Base-by-base conservation (phyloP, 2,888 invertebrate species). In the Campopleginae sp. region DNA sequence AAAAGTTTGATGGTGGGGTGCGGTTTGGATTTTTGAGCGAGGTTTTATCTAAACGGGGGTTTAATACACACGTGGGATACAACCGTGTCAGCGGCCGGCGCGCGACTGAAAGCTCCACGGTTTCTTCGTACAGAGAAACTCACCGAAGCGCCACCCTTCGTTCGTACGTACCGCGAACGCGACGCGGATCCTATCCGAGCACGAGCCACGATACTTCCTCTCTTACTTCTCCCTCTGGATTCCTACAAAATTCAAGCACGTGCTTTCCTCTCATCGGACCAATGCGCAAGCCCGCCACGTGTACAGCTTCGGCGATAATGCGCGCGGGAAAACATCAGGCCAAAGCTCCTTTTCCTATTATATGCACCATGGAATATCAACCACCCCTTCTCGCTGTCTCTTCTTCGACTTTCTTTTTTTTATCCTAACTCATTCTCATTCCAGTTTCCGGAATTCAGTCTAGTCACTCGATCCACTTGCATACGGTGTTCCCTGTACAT, bases 31-130 rank as follows among this genome's bases (percentile, higher is more conserved):
- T 70, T 58, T 79, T 48, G 61, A 58, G 51, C 19, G 70, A 76
- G 27, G 61, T 79, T 46, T 65, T 33, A 86, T 74, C 74, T 86
- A 82, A 87, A 88, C 77, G 82, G 88, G 87, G 80, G 78, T 68
- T 68, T 58, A 46, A 38, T 58, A 81, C 75, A 78, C 84, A 86
- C 86, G 82, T 84, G 83, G 87, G 91, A 91, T 89, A 91, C 90
- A 91, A 87, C 87, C 92, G 90, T 92, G 91, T 89, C 93, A 92
- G 93, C 93, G 93, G 93, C 92, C 92, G 91, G 92, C 93, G 92
- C 93, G 92, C 92, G 92, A 93, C 93, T 93, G 93, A 89, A 89
- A 87, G 88, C 87, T 87, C 87, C 87, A 76, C 84, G 86, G 88
- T 88, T 85, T 85, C 85, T 76, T 87, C 88, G 86, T 85, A 84